Evolutionary conservation across 1,140 invertebrate species (phyloP).

Genomic region (Paracyclopina nana): DNA sequence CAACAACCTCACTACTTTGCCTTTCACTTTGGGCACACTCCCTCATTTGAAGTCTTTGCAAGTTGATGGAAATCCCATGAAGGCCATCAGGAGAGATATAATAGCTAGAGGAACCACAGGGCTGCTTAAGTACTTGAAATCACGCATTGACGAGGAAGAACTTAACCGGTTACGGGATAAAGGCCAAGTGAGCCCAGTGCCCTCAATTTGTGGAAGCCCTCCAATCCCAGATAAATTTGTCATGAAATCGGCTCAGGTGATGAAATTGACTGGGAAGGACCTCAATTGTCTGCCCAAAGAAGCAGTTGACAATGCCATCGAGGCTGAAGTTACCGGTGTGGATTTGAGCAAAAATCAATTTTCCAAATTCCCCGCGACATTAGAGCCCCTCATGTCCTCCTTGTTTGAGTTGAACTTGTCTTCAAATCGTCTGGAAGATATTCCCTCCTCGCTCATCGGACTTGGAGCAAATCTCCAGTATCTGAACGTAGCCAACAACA

Average conservation of each 20-base stretch:
- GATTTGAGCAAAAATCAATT: slow-evolving; percentile 63
- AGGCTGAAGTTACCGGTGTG: slow-evolving; percentile 46
- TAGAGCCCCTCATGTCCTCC: slow-evolving; percentile 27
- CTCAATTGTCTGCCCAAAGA: slow-evolving; percentile 41
- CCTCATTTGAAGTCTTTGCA: slow-evolving; percentile 57
- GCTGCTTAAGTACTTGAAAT: slow-evolving; percentile 54
- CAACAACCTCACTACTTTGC: slow-evolving; percentile 35
- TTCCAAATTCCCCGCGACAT: slow-evolving; percentile 32
- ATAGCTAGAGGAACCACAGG: slow-evolving; percentile 54
- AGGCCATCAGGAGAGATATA: slow-evolving; percentile 50
- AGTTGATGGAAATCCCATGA: slow-evolving; percentile 64
- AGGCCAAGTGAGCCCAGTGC: slow-evolving; percentile 19
- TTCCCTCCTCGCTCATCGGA: neutral
- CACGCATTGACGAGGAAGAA: slow-evolving; percentile 24
- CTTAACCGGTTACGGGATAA: slow-evolving; percentile 14
- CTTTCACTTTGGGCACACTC: slow-evolving; percentile 46
- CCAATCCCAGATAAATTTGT: slow-evolving; percentile 30
- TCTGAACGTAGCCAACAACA: slow-evolving; percentile 45
- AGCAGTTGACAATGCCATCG: slow-evolving; percentile 43
- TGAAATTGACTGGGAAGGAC: slow-evolving; percentile 43
- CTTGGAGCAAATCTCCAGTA: slow-evolving; percentile 38
- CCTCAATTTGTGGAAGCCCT: neutral
- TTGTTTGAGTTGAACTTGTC: slow-evolving; percentile 44
- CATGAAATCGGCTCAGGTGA: slow-evolving; percentile 44
- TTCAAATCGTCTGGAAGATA: slow-evolving; percentile 38